Evolutionary conservation across 2,113 vertebrate genomes (phyloP), one percentile per base, ranked within the genome.

Genomic region (Leptobrachium leishanense): DNA sequence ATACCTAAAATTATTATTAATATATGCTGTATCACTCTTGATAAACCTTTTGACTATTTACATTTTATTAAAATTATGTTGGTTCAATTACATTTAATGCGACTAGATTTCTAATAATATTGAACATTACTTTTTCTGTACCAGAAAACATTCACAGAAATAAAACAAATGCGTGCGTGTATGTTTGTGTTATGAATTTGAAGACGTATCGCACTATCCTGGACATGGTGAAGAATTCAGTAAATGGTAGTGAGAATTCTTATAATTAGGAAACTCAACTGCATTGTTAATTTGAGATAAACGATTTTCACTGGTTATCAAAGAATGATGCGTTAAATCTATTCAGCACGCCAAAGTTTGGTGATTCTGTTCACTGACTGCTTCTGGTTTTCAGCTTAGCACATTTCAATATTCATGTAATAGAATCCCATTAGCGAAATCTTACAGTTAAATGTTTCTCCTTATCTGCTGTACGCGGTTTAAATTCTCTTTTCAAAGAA

Each of bases 231-330:
- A 0, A 31, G 20, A 31, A 31, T 31, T 31, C 20, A 31, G 20
- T 31, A 62, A 72, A 73, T 68, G n/a, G 31, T 79, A 59, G 53
- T 68, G 54, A 73, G 53, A 40, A 55, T 68, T 65, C 64, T 43
- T 74, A 80, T 80, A 68, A 80, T 59, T 57, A 68, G 53, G 50
- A 65, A 50, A 39, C 77, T 80, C 63, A 68, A 74, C 77, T 80
- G 71, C 77, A 80, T 80, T 80, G 77, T 80, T 80, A 80, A 80
- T 80, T 44, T 54, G 70, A 80, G 77, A 67, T 55, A 74, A 80
- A 68, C 20, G 63, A 74, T 80, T 80, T 67, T 80, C 77, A 80
- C 71, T 68, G 71, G 77, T 74, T 80, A 68, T 72, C 64, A 57
- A 57, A 62, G 77, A 74, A 59, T 68, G 70, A 74, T 74, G 77